phyloP scores from a whole-genome alignment of 92 coral and sea anemone species.

The Meandrina meandrites region DNA sequence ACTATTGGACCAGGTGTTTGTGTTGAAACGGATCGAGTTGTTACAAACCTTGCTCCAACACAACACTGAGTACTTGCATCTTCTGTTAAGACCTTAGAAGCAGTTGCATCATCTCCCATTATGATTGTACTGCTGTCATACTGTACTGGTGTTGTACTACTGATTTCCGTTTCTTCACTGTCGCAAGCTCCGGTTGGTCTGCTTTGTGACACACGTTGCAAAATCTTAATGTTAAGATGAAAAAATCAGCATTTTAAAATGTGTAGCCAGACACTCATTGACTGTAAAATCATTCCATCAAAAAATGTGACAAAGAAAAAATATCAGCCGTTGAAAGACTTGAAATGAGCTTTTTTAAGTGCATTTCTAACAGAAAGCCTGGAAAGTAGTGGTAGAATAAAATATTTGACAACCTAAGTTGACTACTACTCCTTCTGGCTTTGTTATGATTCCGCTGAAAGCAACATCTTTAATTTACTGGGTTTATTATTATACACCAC shows the following conservation, averaged over 20 bases:
- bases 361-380: too few species aligned
- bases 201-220: constrained; percentile 1
- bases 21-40: background rate
- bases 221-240: background rate
- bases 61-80: constrained; percentile 21
- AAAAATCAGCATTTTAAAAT: background rate
- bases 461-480: too few species aligned
- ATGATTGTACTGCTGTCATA: too few species aligned
- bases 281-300: background rate
- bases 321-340: too few species aligned
- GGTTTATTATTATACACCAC: too few species aligned
- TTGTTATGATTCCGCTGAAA: too few species aligned
- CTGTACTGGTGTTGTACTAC: background rate
- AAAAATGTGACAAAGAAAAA: too few species aligned
- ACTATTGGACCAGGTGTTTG: constrained; percentile 19
- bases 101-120: background rate
- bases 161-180: background rate
- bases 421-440: too few species aligned
- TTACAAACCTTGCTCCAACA: constrained; percentile 6
- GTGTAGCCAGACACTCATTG: background rate
- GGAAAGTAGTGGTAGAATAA: too few species aligned
- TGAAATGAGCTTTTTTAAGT: too few species aligned
- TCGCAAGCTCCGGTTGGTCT: constrained; percentile 6
- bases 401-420: too few species aligned
- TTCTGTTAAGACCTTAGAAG: background rate